phyloP scores from a whole-genome alignment of 2,113 vertebrate species.

The Phyllostomus discolor region DNA sequence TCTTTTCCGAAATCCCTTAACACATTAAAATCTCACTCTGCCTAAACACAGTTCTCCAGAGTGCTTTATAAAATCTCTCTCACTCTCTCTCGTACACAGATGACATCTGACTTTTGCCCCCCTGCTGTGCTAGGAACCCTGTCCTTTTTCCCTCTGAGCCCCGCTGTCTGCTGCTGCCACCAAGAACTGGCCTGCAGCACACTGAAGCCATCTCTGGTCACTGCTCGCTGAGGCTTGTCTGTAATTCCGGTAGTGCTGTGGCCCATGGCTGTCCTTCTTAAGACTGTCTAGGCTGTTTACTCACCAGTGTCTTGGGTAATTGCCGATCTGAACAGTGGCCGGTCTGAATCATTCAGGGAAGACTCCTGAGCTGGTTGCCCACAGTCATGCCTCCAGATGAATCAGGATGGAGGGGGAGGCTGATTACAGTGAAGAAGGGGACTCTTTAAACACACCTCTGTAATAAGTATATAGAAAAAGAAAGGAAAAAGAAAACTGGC shows the following conservation, averaged over 20 bases:
- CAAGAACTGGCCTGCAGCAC: not conserved
- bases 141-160: not conserved
- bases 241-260: not conserved
- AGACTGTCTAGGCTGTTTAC: not conserved
- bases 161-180: not conserved
- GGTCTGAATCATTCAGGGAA: constrained; percentile 5
- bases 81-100: not conserved
- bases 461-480: constrained; percentile 15
- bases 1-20: constrained; percentile 20
- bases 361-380: not conserved
- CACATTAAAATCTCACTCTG: not conserved
- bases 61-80: not conserved
- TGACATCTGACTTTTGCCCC: not conserved
- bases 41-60: not conserved
- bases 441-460: constrained; percentile 7
- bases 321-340: not conserved
- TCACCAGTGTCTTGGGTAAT: not conserved
- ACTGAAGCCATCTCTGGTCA: not conserved
- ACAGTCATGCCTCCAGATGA: constrained; percentile 29
- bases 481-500: constrained; percentile 44
- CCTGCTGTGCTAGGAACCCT: not conserved
- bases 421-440: constrained; percentile 29
- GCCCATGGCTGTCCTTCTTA: not conserved
- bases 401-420: constrained; percentile 31
- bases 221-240: not conserved